Evolutionary conservation across 2,888 invertebrate species (phyloP), one percentile per base, ranked within the genome.

Genomic region (Anaspis maculata): DNA sequence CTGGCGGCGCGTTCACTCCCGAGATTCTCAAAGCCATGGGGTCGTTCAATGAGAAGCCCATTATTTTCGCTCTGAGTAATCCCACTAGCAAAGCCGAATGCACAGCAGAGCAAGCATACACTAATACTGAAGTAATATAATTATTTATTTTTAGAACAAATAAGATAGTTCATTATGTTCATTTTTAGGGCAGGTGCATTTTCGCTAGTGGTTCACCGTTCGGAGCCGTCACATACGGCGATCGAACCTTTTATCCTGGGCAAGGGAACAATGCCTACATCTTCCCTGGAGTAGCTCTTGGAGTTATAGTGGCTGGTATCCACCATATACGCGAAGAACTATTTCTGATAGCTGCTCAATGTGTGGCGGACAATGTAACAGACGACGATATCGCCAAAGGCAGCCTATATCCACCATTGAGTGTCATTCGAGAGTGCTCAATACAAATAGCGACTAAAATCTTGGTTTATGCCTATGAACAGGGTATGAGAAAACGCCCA

Each of bases 181-280:
- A 39, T 62, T 66, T 24, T 10, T 59, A 96, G 92, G 97, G 95
- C 13, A 79, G 85, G 32, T 87, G 85, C 49, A 79, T 98, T 34
- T 98, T 94, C 69, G 87, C 94, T 1, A 94, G 92, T 15, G 97
- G 97, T 3, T 95, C 94, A 15, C 97, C 97, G 0, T 98, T 98
- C 70, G 83, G 84, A 10, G 81, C 88, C 2, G 90, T 92, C 2
- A 70, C 74, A 9, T 73, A 79, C 52, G 74, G 81, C 33, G 91
- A 87, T 12, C 83, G 84, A 62, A 81, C 79, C 3, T 92, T 72
- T 67, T 74, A 79, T 46, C 89, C 97, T 0, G 97, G 98, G 0
- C 98, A 99, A 64, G 97, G 97, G 38, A 96, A 95, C 67, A 96
- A 96, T 66, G 88, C 95, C 0, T 96, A 96, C 66, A 94, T 96